Evolutionary conservation across 2,113 vertebrate species (phyloP).

Genomic region (Felis chaus): DNA sequence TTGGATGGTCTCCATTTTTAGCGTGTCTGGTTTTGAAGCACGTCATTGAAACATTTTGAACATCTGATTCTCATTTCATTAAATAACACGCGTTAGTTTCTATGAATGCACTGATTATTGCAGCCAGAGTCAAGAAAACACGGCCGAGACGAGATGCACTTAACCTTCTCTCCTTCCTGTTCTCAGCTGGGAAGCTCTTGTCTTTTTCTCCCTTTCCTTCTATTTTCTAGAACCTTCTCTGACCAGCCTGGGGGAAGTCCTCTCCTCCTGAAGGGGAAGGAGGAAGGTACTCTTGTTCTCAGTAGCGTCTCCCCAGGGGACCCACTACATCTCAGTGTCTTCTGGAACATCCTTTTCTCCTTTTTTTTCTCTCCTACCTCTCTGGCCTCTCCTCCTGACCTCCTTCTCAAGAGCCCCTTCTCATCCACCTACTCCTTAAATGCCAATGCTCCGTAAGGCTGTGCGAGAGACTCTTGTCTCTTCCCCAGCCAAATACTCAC

Average conservation of each 20-base stretch:
- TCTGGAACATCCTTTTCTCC: not conserved
- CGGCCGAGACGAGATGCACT: not conserved
- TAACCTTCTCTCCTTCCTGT: not conserved
- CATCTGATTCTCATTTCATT: slow-evolving; percentile 1
- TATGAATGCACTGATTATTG: not conserved
- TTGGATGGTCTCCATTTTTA: slow-evolving; percentile 51
- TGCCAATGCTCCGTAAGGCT: not conserved
- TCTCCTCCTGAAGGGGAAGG: not conserved
- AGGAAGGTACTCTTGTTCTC: not conserved
- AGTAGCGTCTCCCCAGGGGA: not conserved
- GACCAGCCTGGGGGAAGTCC: not conserved
- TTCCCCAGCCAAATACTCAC: not conserved
- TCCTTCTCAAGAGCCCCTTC: not conserved
- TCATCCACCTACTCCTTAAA: not conserved
- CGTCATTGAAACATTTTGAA: not conserved
- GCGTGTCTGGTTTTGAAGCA: not conserved
- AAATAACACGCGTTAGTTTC: not conserved
- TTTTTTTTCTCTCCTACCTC: not conserved
- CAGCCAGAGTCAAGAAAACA: slow-evolving; percentile 12
- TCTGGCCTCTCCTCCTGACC: not conserved
- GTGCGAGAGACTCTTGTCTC: not conserved
- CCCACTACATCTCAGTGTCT: not conserved
- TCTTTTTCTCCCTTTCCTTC: not conserved
- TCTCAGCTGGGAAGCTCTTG: not conserved
- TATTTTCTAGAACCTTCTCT: not conserved